Conservation (phyloP, 2,888 invertebrate genomes). For the Balanococcus diminutus region DNA sequence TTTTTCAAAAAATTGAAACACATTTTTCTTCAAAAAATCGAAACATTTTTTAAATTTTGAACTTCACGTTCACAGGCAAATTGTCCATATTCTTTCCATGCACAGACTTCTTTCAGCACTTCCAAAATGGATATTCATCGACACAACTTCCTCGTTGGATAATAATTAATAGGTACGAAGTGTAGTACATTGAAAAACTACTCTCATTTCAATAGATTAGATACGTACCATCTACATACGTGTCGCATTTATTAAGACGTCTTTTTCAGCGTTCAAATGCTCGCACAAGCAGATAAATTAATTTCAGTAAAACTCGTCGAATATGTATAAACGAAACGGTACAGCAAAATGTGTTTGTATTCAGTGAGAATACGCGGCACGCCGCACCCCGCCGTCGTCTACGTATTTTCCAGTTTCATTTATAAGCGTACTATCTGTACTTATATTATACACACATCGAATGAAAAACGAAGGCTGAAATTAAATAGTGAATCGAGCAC, state of each 20-base stretch:
- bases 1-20: no score
- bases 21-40: no score
- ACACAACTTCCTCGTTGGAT: not conserved
- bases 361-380: conserved; percentile 4
- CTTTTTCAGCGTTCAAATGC: not conserved
- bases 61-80: no score
- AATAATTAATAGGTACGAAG: conserved; percentile 1
- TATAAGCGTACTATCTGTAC: not conserved
- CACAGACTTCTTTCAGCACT: no score
- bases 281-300: not conserved
- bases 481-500: conserved; percentile 22
- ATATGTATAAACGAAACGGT: not conserved
- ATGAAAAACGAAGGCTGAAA: not conserved
- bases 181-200: not conserved
- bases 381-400: no score
- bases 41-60: no score
- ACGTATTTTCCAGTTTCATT: not conserved
- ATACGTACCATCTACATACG: not conserved
- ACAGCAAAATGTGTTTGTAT: not conserved
- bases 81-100: no score
- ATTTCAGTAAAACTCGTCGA: not conserved
- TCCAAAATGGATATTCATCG: no score
- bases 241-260: not conserved
- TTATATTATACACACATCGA: not conserved
- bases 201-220: not conserved